Base-by-base conservation (phyloP, 2,888 invertebrate species). In the Chrysina gloriosa region DNA sequence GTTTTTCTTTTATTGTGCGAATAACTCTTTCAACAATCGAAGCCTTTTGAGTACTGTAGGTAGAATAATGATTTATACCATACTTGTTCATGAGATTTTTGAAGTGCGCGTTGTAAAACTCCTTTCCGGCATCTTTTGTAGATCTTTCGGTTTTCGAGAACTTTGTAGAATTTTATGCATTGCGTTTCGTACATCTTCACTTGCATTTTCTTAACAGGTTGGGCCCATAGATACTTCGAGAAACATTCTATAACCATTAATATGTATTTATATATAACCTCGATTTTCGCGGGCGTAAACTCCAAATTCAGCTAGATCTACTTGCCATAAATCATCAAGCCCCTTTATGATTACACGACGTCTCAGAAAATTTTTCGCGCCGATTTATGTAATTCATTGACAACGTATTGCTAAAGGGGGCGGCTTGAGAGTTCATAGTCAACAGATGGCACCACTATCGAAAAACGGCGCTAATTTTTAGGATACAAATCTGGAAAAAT, bases 281-380 rank as follows among this genome's bases (percentile, higher is more conserved):
- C 76, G 77, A 70, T 82, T 82, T 16, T 74, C 69, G 2, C 54
- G 54, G 2, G 5, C 36, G 16, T 25, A 23, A 4, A 19, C 6
- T 34, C 11, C 11, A 58, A 56, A 25, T 34, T 70, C 66, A 0
- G 48, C 65, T 9, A 70, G 58, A 77, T 84, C 83, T 9, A 79
- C 79, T 77, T 84, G 83, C 82, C 80, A 82, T 16, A 81, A 74
- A 71, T 84, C 81, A 74, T 82, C 78, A 5, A 83, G 71, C 42
- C 77, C 80, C 70, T 78, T 79, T 42, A 80, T 74, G 14, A 79
- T 74, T 27, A 80, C 79, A 50, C 71, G 61, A 39, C 81, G 72
- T 23, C 80, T 71, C 27, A 71, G 73, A n/a, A n/a, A n/a, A n/a
- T n/a, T n/a, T n/a, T n/a, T n/a, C n/a, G n/a, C n/a, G n/a, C n/a